phyloP scores from a whole-genome alignment of 2,797 vertebrate genomes.

The Pteronotus mesoamericanus region DNA sequence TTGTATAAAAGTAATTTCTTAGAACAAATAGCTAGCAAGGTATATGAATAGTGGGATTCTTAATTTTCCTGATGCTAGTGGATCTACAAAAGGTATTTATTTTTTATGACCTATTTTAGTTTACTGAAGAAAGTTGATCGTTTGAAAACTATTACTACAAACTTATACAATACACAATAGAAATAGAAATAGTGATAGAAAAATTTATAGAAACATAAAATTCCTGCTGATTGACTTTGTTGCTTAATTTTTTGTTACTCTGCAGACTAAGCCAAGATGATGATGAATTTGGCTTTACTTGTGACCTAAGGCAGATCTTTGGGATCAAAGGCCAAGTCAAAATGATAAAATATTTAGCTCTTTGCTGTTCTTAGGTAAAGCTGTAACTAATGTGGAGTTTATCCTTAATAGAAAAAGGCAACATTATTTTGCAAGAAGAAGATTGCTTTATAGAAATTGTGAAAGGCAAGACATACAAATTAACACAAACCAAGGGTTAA shows the following conservation, averaged over 20 bases:
- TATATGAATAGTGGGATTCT: background rate
- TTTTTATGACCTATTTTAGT: background rate
- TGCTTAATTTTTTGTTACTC: background rate
- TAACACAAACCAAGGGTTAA: background rate
- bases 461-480: background rate
- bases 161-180: background rate
- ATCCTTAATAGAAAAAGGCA: background rate
- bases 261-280: background rate
- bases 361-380: background rate
- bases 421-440: background rate
- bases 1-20: background rate
- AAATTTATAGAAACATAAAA: background rate
- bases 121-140: background rate
- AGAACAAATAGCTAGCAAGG: background rate
- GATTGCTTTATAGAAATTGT: background rate
- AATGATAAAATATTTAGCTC: background rate
- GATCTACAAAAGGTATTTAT: background rate
- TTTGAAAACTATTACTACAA: background rate
- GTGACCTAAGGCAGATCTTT: background rate
- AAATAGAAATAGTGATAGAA: background rate
- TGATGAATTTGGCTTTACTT: background rate
- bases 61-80: background rate
- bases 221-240: background rate
- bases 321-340: background rate
- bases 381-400: background rate